Percentiles rank a stretch among this genome's conserved stretches.
Evolutionary conservation across 2,888 invertebrate genomes (phyloP).

Genomic region (Agonopterix subpropinquella): DNA sequence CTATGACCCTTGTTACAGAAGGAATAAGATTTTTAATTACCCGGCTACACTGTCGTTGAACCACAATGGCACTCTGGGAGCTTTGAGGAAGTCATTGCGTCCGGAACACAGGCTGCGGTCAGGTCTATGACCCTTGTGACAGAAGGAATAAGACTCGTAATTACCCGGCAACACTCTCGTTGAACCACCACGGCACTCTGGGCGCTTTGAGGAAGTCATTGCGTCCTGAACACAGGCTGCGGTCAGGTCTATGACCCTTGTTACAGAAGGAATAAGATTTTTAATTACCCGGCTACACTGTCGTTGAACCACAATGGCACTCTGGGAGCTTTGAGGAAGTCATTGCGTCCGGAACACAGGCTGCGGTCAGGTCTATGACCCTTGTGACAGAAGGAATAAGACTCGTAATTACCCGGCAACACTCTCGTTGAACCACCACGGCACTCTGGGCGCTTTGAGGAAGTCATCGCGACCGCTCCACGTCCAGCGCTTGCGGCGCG

Average conservation of each 20-base stretch:
- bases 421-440: constrained; percentile 41
- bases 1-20: constrained; percentile 19
- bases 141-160: not conserved
- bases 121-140: constrained; percentile 9
- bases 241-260: too few species aligned
- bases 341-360: constrained; percentile 37
- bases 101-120: constrained; percentile 44
- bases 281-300: constrained; percentile 42
- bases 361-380: constrained; percentile 26
- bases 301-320: constrained; percentile 44
- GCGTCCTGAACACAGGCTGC: too few species aligned
- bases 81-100: constrained; percentile 36
- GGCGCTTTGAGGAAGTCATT: constrained; percentile 41
- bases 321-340: constrained; percentile 45
- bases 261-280: not conserved
- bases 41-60: constrained; percentile 40
- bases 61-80: constrained; percentile 48
- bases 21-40: constrained; percentile 20
- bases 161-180: constrained; percentile 47
- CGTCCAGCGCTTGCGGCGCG: constrained; percentile 42
- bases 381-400: too few species aligned
- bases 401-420: constrained; percentile 43
- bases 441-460: constrained; percentile 39
- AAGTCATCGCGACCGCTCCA: constrained; percentile 43
- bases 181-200: constrained; percentile 44